Conservation (phyloP, 2,113 vertebrate species). For the Eubucco bourcierii region DNA sequence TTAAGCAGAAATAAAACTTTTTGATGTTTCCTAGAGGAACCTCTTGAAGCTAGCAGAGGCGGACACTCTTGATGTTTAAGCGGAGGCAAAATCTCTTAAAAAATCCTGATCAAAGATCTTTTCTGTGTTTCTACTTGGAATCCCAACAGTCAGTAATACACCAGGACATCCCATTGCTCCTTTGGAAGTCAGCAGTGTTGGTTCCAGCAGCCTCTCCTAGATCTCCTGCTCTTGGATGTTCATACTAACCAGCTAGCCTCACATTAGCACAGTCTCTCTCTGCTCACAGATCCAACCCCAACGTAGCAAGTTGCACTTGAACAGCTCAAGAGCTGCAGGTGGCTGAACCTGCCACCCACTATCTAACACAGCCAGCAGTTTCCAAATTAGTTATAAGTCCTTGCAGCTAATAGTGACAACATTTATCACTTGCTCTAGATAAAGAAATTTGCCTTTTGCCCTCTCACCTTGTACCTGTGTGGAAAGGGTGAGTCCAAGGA, state of each 20-base stretch:
- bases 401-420: neutral
- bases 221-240: neutral
- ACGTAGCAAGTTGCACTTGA: neutral
- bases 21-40: too few species aligned
- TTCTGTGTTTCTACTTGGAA: too few species aligned
- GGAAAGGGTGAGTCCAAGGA: neutral
- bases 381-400: neutral
- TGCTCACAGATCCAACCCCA: neutral
- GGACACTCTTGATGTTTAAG: too few species aligned
- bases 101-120: too few species aligned
- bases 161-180: neutral
- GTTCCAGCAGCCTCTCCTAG: neutral
- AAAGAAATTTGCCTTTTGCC: neutral
- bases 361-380: neutral
- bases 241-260: neutral
- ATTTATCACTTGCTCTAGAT: neutral
- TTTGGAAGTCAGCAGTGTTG: neutral
- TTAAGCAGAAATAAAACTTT: too few species aligned
- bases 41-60: too few species aligned
- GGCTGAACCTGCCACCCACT: neutral
- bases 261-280: neutral
- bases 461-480: neutral
- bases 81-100: too few species aligned
- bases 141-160: too few species aligned
- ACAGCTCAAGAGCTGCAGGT: constrained; percentile 2